phyloP scores from a whole-genome alignment of 2,888 invertebrate genomes.

The Helobdella robusta region DNA sequence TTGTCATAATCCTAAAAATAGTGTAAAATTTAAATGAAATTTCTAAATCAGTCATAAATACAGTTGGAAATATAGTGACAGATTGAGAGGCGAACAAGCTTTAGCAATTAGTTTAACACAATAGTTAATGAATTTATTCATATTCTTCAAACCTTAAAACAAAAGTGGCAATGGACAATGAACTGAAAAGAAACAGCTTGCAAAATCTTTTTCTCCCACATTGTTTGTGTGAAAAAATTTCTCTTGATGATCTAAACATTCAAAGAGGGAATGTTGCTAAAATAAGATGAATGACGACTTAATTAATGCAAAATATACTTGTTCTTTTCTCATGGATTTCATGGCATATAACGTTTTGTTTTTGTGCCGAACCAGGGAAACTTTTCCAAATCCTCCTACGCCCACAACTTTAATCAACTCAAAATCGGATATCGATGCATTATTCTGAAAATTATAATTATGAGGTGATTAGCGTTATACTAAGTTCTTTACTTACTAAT shows the following conservation, averaged over 20 bases:
- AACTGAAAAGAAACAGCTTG: conserved; percentile 20
- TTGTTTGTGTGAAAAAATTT: conserved; percentile 20
- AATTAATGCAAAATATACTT: conserved; percentile 10
- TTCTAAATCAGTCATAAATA: no score
- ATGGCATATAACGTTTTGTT: conserved; percentile 18
- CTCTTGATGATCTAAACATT: conserved; percentile 24
- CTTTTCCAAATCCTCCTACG: conserved; percentile 25
- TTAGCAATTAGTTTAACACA: no score
- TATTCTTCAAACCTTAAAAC: conserved; percentile 12
- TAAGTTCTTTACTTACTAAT: no score
- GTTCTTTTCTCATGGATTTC: conserved; percentile 24
- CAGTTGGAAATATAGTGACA: no score
- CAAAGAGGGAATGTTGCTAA: no score
- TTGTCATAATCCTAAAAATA: conserved; percentile 20
- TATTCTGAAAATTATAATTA: conserved; percentile 14
- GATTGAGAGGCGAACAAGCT: no score
- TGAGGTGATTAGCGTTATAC: no score
- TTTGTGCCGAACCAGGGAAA: conserved; percentile 10
- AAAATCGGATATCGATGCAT: conserved; percentile 19
- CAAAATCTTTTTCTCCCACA: conserved; percentile 23
- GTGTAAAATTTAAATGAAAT: no score
- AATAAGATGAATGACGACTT: no score
- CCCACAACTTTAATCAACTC: conserved; percentile 20
- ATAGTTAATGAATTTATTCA: no score
- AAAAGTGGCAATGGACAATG: conserved; percentile 21